Evolutionary conservation across 2,797 vertebrate genomes (phyloP).

Genomic region (Urocyon cinereoargenteus): DNA sequence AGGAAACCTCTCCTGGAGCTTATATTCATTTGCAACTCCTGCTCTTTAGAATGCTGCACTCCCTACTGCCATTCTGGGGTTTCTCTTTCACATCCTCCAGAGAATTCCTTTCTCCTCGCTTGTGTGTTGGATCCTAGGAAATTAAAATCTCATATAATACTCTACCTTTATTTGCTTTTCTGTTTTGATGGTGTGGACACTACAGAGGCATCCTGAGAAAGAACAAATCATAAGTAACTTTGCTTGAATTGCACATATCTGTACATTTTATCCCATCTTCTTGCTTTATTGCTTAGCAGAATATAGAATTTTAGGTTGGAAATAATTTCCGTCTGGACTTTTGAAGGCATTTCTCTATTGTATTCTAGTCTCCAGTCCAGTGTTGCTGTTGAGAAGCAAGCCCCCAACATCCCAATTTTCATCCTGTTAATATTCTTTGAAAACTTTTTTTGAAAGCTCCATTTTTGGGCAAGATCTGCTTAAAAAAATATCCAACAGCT

Average conservation of each 20-base stretch:
- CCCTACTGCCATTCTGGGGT: neutral
- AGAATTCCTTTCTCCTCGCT: neutral
- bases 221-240: slow-evolving; percentile 18
- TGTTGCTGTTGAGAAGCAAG: neutral
- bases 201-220: neutral
- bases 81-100: neutral
- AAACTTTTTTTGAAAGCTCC: neutral
- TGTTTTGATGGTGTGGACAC: neutral
- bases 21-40: neutral
- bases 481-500: neutral
- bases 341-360: neutral
- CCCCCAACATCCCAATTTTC: neutral
- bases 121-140: neutral
- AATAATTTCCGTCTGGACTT: slow-evolving; percentile 2
- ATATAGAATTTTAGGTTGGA: slow-evolving; percentile 35
- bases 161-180: neutral
- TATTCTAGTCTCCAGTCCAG: neutral
- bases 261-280: slow-evolving; percentile 13
- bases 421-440: neutral
- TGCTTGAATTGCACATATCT: neutral
- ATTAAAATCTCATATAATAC: neutral
- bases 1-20: neutral
- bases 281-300: neutral
- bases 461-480: neutral
- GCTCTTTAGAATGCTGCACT: neutral